Evolutionary conservation across 2,888 invertebrate species (phyloP), one percentile per base, ranked within the genome.

Genomic region (Pterobdella sp.): DNA sequence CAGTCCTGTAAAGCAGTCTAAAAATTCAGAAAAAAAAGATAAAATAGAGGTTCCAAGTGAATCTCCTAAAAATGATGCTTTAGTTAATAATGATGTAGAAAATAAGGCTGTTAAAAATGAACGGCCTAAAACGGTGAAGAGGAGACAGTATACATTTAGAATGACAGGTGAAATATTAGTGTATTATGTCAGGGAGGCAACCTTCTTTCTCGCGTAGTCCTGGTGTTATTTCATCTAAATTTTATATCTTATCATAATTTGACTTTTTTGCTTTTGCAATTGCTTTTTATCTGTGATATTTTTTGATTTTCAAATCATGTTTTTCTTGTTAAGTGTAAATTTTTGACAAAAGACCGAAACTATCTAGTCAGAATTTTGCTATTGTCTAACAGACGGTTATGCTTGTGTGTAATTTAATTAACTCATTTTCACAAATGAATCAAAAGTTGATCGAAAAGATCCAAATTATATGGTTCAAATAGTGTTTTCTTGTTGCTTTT

Each of bases 91-190:
- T 56, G 60, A 56, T 7, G n/a, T 22, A 26, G 60, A 56, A 22
- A 26, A 56, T 56, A 56, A 56, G 60, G n/a, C 60, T 4, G 60
- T 56, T 4, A 56, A n/a, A 26, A 3, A 22, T 18, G 60, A 56
- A n/a, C 4, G 60, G 60, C 60, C 60, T n/a, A 56, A 56, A 26
- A 56, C 60, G n/a, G 60, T 56, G 60, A 56, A 56, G 26, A 56
- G 60, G n/a, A 56, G 60, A 22, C 60, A 56, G 60, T 56, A 56
- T 26, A 56, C 60, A 26, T 14, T 22, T 56, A 56, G 60, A 56
- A 56, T 56, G 60, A 56, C 60, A 56, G 60, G 60, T 56, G 60
- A 56, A n/a, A n/a, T n/a, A n/a, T n/a, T n/a, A n/a, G n/a, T n/a
- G n/a, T n/a, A n/a, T n/a, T n/a, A n/a, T n/a, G n/a, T n/a, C n/a